These are phyloP conservation scores for Osmerus mordax DNA, from an alignment of 2,113 vertebrate genomes.

Conservation along the genomic window DNA sequence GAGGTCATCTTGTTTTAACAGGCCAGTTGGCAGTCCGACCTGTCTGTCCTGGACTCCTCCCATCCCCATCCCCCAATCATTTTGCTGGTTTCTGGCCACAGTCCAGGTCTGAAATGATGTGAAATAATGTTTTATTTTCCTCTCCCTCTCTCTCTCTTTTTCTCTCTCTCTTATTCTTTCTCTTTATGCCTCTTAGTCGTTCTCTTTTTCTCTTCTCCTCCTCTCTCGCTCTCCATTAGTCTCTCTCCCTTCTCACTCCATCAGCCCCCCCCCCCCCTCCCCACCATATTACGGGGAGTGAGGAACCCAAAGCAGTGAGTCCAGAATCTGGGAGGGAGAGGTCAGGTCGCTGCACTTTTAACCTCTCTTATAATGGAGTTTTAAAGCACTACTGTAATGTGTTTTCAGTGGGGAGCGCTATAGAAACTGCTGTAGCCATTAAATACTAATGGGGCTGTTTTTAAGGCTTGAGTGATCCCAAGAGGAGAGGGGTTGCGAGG, in stretches of 20 bases:
- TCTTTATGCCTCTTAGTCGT: background rate
- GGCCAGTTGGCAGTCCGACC: conserved; percentile 37
- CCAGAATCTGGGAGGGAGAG: background rate
- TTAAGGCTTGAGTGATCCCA: conserved; percentile 18
- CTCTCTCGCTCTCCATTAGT: no score
- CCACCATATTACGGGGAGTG: background rate
- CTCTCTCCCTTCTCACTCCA: no score
- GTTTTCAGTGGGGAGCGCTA: conserved; percentile 14
- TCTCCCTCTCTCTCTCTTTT: conserved; percentile 22
- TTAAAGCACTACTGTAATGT: conserved; percentile 29
- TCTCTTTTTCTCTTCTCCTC: conserved; percentile 20
- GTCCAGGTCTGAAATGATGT: conserved; percentile 50
- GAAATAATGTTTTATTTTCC: conserved; percentile 36
- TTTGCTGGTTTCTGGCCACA: conserved; percentile 40
- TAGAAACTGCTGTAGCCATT: conserved; percentile 38
- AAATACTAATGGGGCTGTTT: conserved; percentile 31
- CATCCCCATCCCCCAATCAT: conserved; percentile 60
- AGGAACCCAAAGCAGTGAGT: conserved; percentile 5
- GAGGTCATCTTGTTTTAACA: conserved; percentile 46
- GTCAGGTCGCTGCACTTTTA: conserved; percentile 23
- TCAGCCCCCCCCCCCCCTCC: no score
- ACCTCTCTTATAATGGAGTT: conserved; percentile 30
- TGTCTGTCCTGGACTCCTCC: conserved; percentile 34
- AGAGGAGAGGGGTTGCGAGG: background rate
- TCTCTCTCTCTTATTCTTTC: no score